Base-by-base conservation (phyloP, 2,888 invertebrate species). In the Anagyrus pseudococci region DNA sequence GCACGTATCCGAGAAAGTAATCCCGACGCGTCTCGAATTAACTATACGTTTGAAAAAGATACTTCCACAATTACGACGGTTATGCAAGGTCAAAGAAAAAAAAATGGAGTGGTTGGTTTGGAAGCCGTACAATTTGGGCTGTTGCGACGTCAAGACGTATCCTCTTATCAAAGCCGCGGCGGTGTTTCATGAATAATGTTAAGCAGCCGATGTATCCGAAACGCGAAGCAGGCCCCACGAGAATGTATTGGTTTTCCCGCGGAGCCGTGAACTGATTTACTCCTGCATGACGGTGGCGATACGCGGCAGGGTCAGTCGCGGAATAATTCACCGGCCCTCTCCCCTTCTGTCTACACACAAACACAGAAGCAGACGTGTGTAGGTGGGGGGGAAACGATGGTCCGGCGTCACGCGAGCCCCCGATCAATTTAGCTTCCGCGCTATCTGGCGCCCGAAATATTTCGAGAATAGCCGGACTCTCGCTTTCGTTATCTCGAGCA, bases 401-500 rank as follows among this genome's bases (percentile, higher is more conserved):
- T 15, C 33, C 33, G 8, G 33, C 8, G 33, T 10, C 33, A 37
- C 33, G 33, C 33, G 33, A 37, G 13, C 33, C 10, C 33, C 15
- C 33, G 33, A 37, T 37, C 33, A 37, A 37, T 37, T 37, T 37
- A 13, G 13, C 33, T 8, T 37, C n/a, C 33, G 29, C 29, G 33
- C 15, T 37, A 37, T 37, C 33, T 2, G 8, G 33, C 33, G 33
- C 15, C 33, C 33, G 33, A 37, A 37, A 37, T 37, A 37, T 37
- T 37, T 37, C 15, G 33, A 37, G 33, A 15, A 37, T 37, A 37
- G 4, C 8, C n/a, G n/a, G n/a, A 37, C 33, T 37, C 33, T n/a
- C 33, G 29, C 17, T 49, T 49, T 33, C 49, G 29, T 29, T 49
- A 49, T 48, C 47, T 23, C n/a, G 29, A 29, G 29, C 6, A 29